Conservation (phyloP, 2,797 vertebrate species). For the Pempheris klunzingeri region DNA sequence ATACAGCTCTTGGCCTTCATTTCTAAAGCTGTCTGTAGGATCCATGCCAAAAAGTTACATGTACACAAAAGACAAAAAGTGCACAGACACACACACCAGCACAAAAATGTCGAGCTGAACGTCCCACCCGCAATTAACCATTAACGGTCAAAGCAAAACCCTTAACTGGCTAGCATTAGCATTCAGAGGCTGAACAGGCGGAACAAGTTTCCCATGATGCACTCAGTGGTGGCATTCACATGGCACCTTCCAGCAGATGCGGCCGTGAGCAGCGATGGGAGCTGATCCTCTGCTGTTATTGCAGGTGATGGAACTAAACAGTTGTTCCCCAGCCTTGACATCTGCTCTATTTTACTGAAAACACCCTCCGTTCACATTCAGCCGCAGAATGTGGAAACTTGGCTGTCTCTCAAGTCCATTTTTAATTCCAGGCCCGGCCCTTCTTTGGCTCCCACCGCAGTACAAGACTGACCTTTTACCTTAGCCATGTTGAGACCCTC, state of each 20-base stretch:
- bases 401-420: constrained; percentile 50
- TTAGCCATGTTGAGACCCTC: constrained; percentile 16
- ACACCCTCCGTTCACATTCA: constrained; percentile 44
- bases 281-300: constrained; percentile 25
- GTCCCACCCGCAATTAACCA: too few relatives aligned
- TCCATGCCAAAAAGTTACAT: too few relatives aligned
- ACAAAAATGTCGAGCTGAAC: too few relatives aligned
- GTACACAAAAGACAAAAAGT: too few relatives aligned
- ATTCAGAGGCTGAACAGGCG: background rate
- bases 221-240: background rate
- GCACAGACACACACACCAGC: too few relatives aligned
- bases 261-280: constrained; percentile 1
- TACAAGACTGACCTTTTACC: constrained; percentile 50
- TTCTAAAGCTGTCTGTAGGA: too few relatives aligned
- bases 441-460: constrained; percentile 41
- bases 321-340: constrained; percentile 36
- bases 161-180: too few relatives aligned
- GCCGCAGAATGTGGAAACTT: constrained; percentile 60
- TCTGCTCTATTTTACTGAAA: constrained; percentile 47
- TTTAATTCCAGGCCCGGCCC: constrained; percentile 48
- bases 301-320: constrained; percentile 45
- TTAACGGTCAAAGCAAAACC: too few relatives aligned
- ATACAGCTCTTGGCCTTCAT: too few relatives aligned
- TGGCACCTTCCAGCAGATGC: background rate
- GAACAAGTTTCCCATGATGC: background rate